A percentile compares a stretch with the other conserved stretches of the same genome.
Evolutionary conservation across 2,888 invertebrate genomes (phyloP).

Genomic region (Watsonalla binaria): DNA sequence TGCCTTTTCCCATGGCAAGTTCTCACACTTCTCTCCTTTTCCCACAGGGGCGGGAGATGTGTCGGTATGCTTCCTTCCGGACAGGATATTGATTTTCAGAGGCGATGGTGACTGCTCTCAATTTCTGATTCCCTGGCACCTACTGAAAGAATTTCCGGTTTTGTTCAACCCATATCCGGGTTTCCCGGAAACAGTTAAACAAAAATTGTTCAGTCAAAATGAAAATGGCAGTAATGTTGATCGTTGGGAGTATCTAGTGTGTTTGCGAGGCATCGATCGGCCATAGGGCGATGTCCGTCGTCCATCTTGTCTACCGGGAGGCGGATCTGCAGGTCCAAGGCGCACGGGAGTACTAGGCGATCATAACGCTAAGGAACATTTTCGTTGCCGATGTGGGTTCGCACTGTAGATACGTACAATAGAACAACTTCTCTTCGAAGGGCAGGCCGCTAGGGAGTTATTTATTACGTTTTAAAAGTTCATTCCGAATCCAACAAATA

Average conservation of each 20-base stretch:
- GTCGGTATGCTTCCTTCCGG: slow-evolving; percentile 14
- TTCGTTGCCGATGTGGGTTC: slow-evolving; percentile 9
- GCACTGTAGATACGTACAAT: background rate
- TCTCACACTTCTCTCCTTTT: background rate
- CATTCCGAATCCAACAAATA: no score
- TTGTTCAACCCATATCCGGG: slow-evolving; percentile 25
- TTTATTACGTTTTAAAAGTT: no score
- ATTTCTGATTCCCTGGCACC: slow-evolving; percentile 42
- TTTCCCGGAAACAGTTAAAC: slow-evolving; percentile 6
- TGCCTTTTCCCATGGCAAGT: background rate
- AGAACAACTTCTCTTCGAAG: no score
- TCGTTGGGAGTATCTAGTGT: no score
- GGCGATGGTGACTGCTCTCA: slow-evolving; percentile 12
- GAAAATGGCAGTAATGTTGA: no score
- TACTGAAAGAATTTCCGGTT: slow-evolving; percentile 50
- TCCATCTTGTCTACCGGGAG: slow-evolving; percentile 38
- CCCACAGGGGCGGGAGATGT: background rate
- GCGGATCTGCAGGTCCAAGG: slow-evolving; percentile 51
- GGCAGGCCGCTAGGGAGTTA: no score
- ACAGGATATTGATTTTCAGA: slow-evolving; percentile 46
- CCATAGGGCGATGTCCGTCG: slow-evolving; percentile 17
- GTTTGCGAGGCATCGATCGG: background rate
- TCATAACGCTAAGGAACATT: slow-evolving; percentile 29
- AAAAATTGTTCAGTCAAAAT: background rate
- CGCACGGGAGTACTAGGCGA: slow-evolving; percentile 47